These are phyloP conservation scores for Gasteruption jaculator DNA, from an alignment of 2,888 invertebrate genomes.

Conservation along the genomic window DNA sequence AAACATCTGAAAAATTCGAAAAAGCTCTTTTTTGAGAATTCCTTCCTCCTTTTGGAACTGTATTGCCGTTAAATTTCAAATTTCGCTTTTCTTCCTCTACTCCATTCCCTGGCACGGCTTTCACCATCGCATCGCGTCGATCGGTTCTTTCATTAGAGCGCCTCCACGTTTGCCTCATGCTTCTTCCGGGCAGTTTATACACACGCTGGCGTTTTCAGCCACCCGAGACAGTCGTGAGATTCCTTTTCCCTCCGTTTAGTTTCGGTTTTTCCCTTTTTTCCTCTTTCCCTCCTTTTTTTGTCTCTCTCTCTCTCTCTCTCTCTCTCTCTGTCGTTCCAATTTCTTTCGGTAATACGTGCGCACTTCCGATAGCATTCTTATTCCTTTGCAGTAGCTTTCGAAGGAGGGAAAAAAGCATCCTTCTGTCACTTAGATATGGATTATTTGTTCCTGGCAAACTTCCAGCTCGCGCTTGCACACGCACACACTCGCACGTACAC, in stretches of 20 bases:
- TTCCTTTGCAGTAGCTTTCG: no score
- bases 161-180: no score
- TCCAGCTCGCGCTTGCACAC: no score
- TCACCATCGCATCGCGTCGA: background rate
- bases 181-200: no score
- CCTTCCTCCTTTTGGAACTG: background rate
- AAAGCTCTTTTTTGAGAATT: no score
- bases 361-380: no score
- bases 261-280: background rate
- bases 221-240: background rate
- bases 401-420: no score
- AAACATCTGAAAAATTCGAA: no score
- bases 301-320: background rate
- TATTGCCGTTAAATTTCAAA: background rate
- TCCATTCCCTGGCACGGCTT: background rate
- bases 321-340: no score
- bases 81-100: background rate
- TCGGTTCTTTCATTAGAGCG: conserved; percentile 3
- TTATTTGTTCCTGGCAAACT: conserved; percentile 23
- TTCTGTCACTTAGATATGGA: no score
- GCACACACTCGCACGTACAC: no score
- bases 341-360: no score
- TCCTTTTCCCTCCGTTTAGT: background rate
- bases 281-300: background rate
- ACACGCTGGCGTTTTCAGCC: background rate